phyloP scores from a whole-genome alignment of 2,888 invertebrate genomes.

The Biston betularia region DNA sequence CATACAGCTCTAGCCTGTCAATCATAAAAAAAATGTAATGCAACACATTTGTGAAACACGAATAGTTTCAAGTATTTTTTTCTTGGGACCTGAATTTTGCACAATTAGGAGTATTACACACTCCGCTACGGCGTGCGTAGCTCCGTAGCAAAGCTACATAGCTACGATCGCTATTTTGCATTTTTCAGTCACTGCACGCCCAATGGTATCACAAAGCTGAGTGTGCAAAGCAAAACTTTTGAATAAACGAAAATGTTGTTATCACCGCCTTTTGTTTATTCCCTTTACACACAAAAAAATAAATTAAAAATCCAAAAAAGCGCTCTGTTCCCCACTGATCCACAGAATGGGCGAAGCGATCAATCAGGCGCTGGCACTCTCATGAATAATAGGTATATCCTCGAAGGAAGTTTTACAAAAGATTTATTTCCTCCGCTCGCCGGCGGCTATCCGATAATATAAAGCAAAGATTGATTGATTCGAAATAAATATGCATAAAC shows the following conservation, averaged over 20 bases:
- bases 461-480: conserved; percentile 82
- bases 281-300: conserved; percentile 15
- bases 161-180: neutral
- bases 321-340: conserved; percentile 30
- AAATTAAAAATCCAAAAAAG: conserved; percentile 28
- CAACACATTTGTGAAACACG: neutral
- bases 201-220: neutral
- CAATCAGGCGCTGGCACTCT: conserved; percentile 79
- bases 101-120: neutral
- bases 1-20: too few species aligned
- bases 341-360: conserved; percentile 65
- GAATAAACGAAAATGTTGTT: neutral
- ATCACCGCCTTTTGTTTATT: conserved; percentile 10
- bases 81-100: neutral
- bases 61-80: too few species aligned
- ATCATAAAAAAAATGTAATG: too few species aligned
- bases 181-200: neutral
- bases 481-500: conserved; percentile 74
- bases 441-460: conserved; percentile 64
- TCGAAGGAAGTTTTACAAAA: conserved; percentile 80
- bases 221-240: neutral
- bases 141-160: neutral
- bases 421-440: conserved; percentile 77
- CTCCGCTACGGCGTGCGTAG: neutral
- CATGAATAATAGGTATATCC: conserved; percentile 79